Conservation (phyloP, 1,140 invertebrate species). For the Ceratitis capitata region DNA sequence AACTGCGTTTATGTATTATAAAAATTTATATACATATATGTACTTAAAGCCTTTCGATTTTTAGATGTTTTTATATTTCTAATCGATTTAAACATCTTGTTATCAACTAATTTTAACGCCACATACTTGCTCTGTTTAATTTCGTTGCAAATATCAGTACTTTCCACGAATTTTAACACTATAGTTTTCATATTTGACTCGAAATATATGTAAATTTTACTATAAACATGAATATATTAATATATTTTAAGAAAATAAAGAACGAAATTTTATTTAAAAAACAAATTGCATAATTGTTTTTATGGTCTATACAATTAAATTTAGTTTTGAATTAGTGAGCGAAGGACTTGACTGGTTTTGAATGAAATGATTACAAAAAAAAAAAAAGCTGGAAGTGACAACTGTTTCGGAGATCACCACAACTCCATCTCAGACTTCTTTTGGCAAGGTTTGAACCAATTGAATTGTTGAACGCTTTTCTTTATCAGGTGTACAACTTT, state of each 20-base stretch:
- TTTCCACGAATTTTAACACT: neutral
- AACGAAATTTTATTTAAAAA: constrained; percentile 8
- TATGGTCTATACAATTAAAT: no score
- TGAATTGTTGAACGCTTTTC: no score
- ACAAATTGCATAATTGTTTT: no score
- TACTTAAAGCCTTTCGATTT: neutral
- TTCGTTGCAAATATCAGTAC: neutral
- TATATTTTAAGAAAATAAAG: constrained; percentile 23
- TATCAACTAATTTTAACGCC: neutral
- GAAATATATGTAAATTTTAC: neutral
- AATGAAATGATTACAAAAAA: no score
- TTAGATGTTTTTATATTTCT: no score
- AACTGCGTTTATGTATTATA: neutral
- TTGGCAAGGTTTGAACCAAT: no score
- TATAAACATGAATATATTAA: neutral
- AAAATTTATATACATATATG: neutral
- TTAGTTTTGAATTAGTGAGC: no score
- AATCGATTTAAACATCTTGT: neutral
- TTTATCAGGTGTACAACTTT: no score
- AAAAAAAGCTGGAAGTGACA: no score
- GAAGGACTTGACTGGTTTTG: no score
- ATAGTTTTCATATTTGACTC: neutral
- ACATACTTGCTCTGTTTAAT: neutral
- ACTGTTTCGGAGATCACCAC: no score
- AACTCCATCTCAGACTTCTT: no score